A percentile compares a stretch with the other conserved stretches of the same genome.
phyloP scores from a whole-genome alignment of 2,888 invertebrate species.

The Pyralis farinalis region DNA sequence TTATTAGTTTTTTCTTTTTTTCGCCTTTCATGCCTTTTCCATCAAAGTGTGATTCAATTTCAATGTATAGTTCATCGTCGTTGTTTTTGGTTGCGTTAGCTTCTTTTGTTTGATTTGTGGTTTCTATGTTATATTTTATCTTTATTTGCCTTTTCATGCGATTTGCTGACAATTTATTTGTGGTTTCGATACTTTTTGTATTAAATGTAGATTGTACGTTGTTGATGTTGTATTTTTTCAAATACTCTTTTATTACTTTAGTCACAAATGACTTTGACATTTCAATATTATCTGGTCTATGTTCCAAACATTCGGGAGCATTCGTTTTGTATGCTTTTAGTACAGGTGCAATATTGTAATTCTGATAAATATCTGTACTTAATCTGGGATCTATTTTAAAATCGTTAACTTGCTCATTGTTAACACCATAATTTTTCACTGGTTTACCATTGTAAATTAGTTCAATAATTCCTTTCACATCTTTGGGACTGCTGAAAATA shows the following conservation, averaged over 20 bases:
- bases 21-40: conserved; percentile 58
- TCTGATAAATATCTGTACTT: too few species aligned
- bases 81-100: conserved; percentile 30
- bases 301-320: conserved; percentile 6
- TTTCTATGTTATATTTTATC: conserved; percentile 35
- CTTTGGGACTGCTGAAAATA: conserved; percentile 36
- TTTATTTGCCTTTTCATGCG: conserved; percentile 55
- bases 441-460: conserved; percentile 55
- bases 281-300: conserved; percentile 8
- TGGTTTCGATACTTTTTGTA: background rate
- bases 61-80: conserved; percentile 62
- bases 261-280: conserved; percentile 29
- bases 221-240: conserved; percentile 24
- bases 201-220: background rate
- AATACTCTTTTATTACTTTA: conserved; percentile 36
- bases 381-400: too few species aligned
- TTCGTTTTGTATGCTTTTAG: background rate
- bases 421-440: conserved; percentile 32
- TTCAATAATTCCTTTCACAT: conserved; percentile 48
- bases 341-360: background rate
- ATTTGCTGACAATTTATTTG: conserved; percentile 17
- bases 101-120: conserved; percentile 16
- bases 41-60: conserved; percentile 71
- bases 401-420: background rate
- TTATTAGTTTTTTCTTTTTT: conserved; percentile 57